These are phyloP conservation scores for Atopsyche davidsoni DNA, from an alignment of 1,140 invertebrate species.

Conservation along the genomic window DNA sequence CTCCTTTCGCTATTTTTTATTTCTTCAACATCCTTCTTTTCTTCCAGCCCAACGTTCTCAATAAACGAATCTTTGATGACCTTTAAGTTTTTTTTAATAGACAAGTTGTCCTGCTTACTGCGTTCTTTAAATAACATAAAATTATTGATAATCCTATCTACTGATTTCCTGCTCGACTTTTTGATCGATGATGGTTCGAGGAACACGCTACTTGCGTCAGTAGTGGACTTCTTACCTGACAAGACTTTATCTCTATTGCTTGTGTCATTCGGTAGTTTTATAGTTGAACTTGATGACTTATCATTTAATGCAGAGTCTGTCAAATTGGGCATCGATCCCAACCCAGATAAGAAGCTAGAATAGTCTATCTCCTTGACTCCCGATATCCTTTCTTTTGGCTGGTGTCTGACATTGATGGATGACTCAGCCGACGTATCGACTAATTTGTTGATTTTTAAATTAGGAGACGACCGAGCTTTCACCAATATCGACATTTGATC, in stretches of 20 bases:
- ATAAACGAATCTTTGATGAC: constrained; percentile 14
- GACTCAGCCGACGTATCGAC: background rate
- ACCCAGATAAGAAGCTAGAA: constrained; percentile 14
- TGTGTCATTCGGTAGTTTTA: too few relatives aligned
- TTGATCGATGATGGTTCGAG: too few relatives aligned
- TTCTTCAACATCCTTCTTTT: background rate
- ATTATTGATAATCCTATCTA: too few relatives aligned
- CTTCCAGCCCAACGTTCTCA: constrained; percentile 4
- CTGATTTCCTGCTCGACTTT: too few relatives aligned
- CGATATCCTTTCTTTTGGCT: constrained; percentile 9
- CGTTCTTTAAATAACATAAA: too few relatives aligned
- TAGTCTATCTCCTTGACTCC: constrained; percentile 20
- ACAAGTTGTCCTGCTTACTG: too few relatives aligned
- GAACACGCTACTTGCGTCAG: too few relatives aligned
- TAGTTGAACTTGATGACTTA: too few relatives aligned
- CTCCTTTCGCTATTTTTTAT: background rate
- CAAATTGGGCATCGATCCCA: constrained; percentile 10
- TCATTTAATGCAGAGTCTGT: constrained; percentile 11
- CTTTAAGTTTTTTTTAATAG: too few relatives aligned
- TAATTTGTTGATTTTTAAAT: constrained; percentile 3
- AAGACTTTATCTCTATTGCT: too few relatives aligned
- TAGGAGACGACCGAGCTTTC: constrained; percentile 13
- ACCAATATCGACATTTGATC: constrained; percentile 6
- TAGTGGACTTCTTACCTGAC: too few relatives aligned
- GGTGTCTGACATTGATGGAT: constrained; percentile 1